A percentile compares a stretch with the other conserved stretches of the same genome.
These are phyloP conservation scores for Paraescarpia echinospica DNA, from an alignment of 1,140 invertebrate species.

Conservation along the genomic window DNA sequence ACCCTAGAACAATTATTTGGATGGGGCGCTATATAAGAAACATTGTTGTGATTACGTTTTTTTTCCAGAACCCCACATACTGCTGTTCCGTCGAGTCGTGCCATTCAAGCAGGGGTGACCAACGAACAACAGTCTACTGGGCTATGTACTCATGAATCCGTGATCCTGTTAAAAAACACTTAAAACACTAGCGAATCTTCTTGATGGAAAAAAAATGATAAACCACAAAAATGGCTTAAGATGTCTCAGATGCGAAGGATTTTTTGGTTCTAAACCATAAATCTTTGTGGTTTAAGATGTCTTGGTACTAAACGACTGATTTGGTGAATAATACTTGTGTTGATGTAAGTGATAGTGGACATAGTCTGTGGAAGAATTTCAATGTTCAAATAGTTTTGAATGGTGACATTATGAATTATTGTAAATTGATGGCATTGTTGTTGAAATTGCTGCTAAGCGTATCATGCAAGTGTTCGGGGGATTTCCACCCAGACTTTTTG, in stretches of 20 bases:
- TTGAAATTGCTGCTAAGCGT: background rate
- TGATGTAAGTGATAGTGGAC: background rate
- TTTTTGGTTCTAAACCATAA: background rate
- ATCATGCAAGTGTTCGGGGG: background rate
- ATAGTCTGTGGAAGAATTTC: background rate
- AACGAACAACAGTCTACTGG: background rate
- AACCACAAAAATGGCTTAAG: background rate
- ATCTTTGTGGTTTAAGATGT: background rate
- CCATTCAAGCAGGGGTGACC: slow-evolving; percentile 14
- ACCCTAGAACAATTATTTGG: too few species aligned
- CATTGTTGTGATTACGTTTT: slow-evolving; percentile 16
- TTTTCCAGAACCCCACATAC: slow-evolving; percentile 40
- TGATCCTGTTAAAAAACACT: background rate
- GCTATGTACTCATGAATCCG: too few species aligned
- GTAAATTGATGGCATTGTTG: background rate
- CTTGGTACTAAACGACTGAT: too few species aligned
- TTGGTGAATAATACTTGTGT: background rate
- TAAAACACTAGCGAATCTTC: background rate
- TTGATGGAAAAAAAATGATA: background rate
- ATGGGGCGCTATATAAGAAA: background rate
- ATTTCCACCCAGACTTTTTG: too few species aligned
- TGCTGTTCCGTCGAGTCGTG: slow-evolving; percentile 21
- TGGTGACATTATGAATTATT: background rate
- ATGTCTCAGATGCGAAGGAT: background rate
- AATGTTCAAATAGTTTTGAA: background rate